Percentiles rank a stretch among this genome's conserved stretches.
Evolutionary conservation across 2,888 invertebrate species (phyloP).

Genomic region (Drosophila bunnanda): DNA sequence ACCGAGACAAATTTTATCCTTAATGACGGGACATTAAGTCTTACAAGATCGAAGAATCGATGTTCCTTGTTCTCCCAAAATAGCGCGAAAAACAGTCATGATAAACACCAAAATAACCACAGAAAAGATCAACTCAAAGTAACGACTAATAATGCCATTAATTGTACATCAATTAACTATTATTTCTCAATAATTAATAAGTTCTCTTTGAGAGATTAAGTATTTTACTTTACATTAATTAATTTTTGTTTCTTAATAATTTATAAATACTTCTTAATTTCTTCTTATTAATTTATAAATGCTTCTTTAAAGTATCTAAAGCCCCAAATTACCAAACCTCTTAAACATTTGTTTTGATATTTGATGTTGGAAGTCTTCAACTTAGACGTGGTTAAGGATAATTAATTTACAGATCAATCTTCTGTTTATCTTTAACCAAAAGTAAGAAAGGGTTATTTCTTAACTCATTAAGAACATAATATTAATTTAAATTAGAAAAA

Average conservation of each 20-base stretch:
- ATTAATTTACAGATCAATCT: background rate
- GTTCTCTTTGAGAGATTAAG: background rate
- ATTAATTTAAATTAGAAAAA: too few relatives aligned
- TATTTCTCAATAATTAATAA: background rate
- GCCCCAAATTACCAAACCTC: background rate
- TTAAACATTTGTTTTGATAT: background rate
- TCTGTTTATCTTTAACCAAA: background rate
- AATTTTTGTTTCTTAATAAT: background rate
- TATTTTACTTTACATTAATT: background rate
- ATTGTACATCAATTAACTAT: background rate
- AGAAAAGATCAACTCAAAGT: background rate
- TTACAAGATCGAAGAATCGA: constrained; percentile 2
- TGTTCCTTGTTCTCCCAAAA: constrained; percentile 16
- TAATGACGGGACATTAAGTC: constrained; percentile 22
- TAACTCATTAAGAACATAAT: background rate
- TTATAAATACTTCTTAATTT: too few relatives aligned
- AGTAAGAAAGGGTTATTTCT: background rate
- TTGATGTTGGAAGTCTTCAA: background rate
- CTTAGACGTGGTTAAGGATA: background rate
- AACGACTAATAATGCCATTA: background rate
- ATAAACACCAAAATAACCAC: background rate
- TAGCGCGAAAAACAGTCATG: background rate
- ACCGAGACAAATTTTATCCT: constrained; percentile 6
- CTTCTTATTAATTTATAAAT: background rate
- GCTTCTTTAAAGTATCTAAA: background rate